Percentiles rank a stretch among this genome's conserved stretches.
These are phyloP conservation scores for Melipona quadrifasciata DNA, from an alignment of 1,140 invertebrate species.

Conservation along the genomic window DNA sequence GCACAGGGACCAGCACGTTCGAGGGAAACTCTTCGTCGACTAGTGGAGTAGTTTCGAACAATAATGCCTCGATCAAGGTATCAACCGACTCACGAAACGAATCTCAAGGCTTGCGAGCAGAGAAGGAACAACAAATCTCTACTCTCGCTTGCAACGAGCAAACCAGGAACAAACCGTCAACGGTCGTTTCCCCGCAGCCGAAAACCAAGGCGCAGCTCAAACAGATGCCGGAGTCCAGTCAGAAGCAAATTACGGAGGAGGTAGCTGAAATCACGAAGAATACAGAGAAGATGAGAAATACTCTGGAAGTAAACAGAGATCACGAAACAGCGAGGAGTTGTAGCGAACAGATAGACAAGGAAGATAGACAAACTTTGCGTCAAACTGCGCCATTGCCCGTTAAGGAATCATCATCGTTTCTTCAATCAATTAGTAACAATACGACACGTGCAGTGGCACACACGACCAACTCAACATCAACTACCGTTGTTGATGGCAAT, in stretches of 20 bases:
- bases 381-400: not conserved
- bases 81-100: not conserved
- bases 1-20: conserved; percentile 37
- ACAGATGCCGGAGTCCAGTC: conserved; percentile 68
- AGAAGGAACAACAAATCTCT: not conserved
- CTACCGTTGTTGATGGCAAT: not conserved
- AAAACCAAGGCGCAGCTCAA: conserved; percentile 77
- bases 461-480: no score
- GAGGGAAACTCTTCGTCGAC: conserved; percentile 20
- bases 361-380: not conserved
- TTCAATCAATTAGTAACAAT: not conserved
- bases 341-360: not conserved
- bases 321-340: not conserved
- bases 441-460: no score
- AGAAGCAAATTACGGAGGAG: not conserved
- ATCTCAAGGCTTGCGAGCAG: not conserved
- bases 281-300: not conserved
- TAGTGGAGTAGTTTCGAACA: not conserved
- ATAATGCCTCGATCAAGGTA: no score
- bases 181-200: conserved; percentile 17
- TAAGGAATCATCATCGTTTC: not conserved
- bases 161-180: not conserved
- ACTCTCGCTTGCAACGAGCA: not conserved
- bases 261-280: not conserved
- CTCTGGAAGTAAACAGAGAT: not conserved